These are phyloP conservation scores for Yasuhikotakia modesta DNA, from an alignment of 2,797 vertebrate species.

Conservation along the genomic window DNA sequence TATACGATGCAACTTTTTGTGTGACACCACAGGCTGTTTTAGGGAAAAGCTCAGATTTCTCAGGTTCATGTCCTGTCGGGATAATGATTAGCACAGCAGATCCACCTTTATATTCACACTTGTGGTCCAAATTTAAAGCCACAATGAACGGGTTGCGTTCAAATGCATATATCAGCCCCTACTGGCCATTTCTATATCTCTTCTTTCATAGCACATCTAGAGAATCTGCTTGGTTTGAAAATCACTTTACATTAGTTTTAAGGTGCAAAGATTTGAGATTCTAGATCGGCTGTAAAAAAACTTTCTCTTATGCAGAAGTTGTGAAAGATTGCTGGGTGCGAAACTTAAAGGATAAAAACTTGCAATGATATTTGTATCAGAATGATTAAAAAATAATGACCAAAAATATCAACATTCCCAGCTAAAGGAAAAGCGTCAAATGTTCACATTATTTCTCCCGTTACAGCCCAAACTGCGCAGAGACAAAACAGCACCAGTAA, in stretches of 20 bases:
- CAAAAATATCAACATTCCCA: conserved; percentile 64
- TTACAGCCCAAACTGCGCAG: conserved; percentile 70
- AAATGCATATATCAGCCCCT: conserved; percentile 18
- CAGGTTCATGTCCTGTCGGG: conserved; percentile 25
- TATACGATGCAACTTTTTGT: conserved; percentile 7
- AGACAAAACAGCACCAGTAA: conserved; percentile 79
- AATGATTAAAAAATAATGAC: conserved; percentile 34
- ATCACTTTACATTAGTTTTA: conserved; percentile 77
- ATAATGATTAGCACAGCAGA: conserved; percentile 43
- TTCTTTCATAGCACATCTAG: conserved; percentile 26
- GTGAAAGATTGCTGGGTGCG: conserved; percentile 50
- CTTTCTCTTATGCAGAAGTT: conserved; percentile 68
- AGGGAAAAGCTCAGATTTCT: not conserved
- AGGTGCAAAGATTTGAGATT: conserved; percentile 75
- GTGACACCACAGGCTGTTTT: conserved; percentile 19
- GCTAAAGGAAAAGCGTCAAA: conserved; percentile 77
- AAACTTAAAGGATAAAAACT: conserved; percentile 60
- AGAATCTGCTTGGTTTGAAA: conserved; percentile 60
- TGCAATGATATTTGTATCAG: conserved; percentile 22
- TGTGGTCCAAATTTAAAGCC: conserved; percentile 47
- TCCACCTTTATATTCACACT: conserved; percentile 23
- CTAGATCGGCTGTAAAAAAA: conserved; percentile 66
- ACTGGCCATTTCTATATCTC: conserved; percentile 25
- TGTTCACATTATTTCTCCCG: conserved; percentile 78
- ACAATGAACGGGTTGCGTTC: conserved; percentile 25